Base-by-base conservation (phyloP, 2,113 vertebrate genomes). In the Caloenas nicobarica region DNA sequence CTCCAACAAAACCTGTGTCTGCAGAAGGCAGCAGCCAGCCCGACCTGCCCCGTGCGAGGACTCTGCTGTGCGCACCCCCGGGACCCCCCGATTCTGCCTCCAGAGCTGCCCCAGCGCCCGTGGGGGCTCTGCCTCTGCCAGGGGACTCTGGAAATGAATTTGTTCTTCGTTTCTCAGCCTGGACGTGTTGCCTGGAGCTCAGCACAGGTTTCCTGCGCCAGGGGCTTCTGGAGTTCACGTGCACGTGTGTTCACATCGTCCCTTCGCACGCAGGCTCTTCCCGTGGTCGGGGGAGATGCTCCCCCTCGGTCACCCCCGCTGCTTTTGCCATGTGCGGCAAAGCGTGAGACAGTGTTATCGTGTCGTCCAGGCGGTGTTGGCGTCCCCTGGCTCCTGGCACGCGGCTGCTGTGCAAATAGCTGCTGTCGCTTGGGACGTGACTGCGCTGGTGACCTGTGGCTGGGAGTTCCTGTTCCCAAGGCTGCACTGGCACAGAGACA, bases 381-480 rank as follows among this genome's bases (percentile, higher is more conserved):
- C 15, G 1, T 26, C 4, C 88, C 57, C 57, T 0, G 2, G 53
- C 5, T 44, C 38, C 76, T 89, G 92, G 81, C 94, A 53, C 40
- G 0, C 33, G 15, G 6, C 68, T 38, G 1, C 15, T 40, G 46
- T 69, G 10, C 86, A 34, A 38, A 23, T 1, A 53, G 72, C 86
- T 53, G 69, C 92, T 62, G 71, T 11, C 9, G 44, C 54, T 9
- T 2, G 11, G 81, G 91, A 76, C 5, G 8, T 54, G 44, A 31
- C 77, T 51, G 24, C 0, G 3, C 4, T 6, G 5, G 36, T 74
- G 86, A 50, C 80, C 84, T 26, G 80, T 17, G 74, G 65, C 88
- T 40, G 72, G 66, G n/a, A 86, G 77, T 61, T 92, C 93, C 86
- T 89, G 83, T 85, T 95, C 72, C 83, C 91, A 92, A 13, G 79